Base-by-base conservation (phyloP, 2,797 vertebrate genomes). In the Triplophysa bombifrons region DNA sequence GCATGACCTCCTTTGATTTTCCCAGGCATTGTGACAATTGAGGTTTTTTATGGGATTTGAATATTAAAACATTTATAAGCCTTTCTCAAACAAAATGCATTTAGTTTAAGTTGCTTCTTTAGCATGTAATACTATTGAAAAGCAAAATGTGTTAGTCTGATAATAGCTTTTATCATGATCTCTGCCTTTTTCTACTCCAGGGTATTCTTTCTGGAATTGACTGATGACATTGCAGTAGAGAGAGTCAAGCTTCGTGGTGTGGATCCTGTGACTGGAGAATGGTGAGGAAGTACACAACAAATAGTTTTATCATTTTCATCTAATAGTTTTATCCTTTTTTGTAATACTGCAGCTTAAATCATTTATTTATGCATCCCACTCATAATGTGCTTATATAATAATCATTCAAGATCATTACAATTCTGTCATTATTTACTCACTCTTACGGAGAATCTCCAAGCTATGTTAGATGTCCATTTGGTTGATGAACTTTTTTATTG, bases 141-240 rank as follows among this genome's bases (percentile, higher is more conserved):
- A 66, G 5, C 50, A n/a, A 12, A 2, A 4, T 22, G 14, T 64
- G 8, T 65, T 14, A 67, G 10, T 46, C 22, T 1, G 20, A 4
- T 58, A 14, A 27, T 60, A 22, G 1, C 11, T 25, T 22, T 22
- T 60, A 60, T 60, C 56, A 76, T 41, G 8, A 51, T 71, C 41
- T 75, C 50, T 34, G 41, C n/a, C 72, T 77, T 11, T 69, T 14
- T 70, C 44, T 8, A 25, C 58, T 30, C n/a, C 74, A 99, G 96
- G 87, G 93, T 98, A 7, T 97, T 96, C 83, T 93, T 97, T 91
- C 88, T 99, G 90, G 93, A 93, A 14, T 84, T 95, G 81, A 91
- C 93, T 0, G 88, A 94, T 0, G 95, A 96, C 0, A 88, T 93
- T 2, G 90, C 94, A 87, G 4, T 95, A 4, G 95, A 98, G 87